Evolutionary conservation across 1,140 invertebrate species (phyloP), one percentile per base, ranked within the genome.

Genomic region (Drosophila willistoni): DNA sequence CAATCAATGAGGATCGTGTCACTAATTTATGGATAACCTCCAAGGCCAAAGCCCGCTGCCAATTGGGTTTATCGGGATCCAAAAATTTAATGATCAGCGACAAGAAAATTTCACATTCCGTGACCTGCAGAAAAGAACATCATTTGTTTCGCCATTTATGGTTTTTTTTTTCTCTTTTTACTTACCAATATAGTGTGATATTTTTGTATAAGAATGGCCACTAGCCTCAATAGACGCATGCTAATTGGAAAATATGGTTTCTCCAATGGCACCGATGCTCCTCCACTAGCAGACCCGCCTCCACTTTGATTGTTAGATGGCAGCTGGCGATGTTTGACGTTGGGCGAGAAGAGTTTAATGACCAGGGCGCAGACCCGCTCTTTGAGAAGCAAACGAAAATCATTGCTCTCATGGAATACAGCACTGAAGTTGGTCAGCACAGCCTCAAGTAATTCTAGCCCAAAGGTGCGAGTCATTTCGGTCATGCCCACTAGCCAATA

Each of bases 41-140:
- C 10, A 99, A 92, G 0, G 98, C 98, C 51, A 99, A 92, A 13
- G 97, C 97, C 63, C 98, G 93, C 91, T 99, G 98, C 98, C 99
- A 99, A 51, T 95, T 94, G 25, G 98, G 97, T 93, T 99, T 98
- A 83, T 99, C 98, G 10, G 97, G 96, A 93, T 99, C 98, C 90
- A 99, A 92, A 93, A 99, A 99, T 92, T 99, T 99, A 4, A 99
- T 97, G 41, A 99, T 96, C 36, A 99, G 93, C 1, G 98, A 99
- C 51, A 99, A 93, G 92, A 99, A 99, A 86, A 99, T 99, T 93
- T 99, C 99, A 93, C 98, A 99, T 93, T 99, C 98, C 4, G 98
- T 99, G 17, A 97, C 95, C 97, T 98, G 85, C 6, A 29, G 74
- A 94, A 92, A 54, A 77, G 61, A 70, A 64, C 3, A 29, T 7